phyloP scores from a whole-genome alignment of 2,888 invertebrate species.

The Beris morrisii region DNA sequence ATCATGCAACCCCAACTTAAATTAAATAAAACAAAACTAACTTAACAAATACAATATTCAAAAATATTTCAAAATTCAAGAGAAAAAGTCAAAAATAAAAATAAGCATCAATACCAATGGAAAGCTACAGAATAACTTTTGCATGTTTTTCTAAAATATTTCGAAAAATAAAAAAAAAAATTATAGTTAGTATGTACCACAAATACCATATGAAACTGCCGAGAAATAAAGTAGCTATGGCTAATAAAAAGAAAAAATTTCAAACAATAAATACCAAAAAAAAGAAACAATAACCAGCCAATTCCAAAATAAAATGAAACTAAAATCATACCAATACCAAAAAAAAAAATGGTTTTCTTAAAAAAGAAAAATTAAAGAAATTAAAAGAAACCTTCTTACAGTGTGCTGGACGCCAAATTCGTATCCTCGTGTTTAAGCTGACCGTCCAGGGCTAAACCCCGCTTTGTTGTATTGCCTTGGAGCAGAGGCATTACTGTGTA shows the following conservation, averaged over 20 bases:
- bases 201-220: too few relatives aligned
- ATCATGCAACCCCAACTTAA: too few relatives aligned
- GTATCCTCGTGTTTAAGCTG: constrained; percentile 88
- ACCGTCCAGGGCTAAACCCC: constrained; percentile 81
- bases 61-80: too few relatives aligned
- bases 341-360: background rate
- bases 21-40: too few relatives aligned
- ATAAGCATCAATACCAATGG: too few relatives aligned
- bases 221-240: background rate
- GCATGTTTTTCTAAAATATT: too few relatives aligned
- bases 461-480: constrained; percentile 81
- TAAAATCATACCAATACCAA: constrained; percentile 1
- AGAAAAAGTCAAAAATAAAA: too few relatives aligned
- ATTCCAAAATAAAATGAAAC: background rate
- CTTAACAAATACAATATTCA: too few relatives aligned
- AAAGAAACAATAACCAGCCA: constrained; percentile 9
- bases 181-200: too few relatives aligned
- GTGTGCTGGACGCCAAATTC: constrained; percentile 82
- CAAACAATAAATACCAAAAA: background rate
- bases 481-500: constrained; percentile 76
- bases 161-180: too few relatives aligned
- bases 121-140: too few relatives aligned
- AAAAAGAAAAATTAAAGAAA: constrained; percentile 3
- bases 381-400: constrained; percentile 61
- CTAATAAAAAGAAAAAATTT: background rate